Base-by-base conservation (phyloP, 2,888 invertebrate species). In the Falcaria lacertinaria region DNA sequence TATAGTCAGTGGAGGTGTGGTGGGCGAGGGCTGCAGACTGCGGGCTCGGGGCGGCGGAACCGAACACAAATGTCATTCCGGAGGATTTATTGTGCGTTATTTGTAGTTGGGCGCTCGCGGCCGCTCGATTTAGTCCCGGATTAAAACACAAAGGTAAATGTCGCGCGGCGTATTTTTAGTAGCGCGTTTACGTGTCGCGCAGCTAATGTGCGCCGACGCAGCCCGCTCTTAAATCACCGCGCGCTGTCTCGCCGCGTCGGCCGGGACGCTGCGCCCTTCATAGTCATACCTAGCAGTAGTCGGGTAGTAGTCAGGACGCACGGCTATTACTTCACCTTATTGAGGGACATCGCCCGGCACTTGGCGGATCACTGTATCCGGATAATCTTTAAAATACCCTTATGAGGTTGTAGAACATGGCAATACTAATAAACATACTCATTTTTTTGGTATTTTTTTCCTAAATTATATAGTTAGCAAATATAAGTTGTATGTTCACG, bases 61-160 rank as follows among this genome's bases (percentile, higher is more conserved):
- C 53, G 56, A 57, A 64, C 67, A 63, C 63, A 59, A 64, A 57
- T 56, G 60, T 57, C 75, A 76, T 77, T 78, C 77, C 69, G 52
- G 62, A 49, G 64, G 68, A 79, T 78, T 77, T 77, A 80, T 76
- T 55, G 69, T 52, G 54, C 64, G 65, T 63, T 65, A 70, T 69
- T 68, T 66, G 68, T 64, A 64, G 61, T 53, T 54, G 54, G 52
- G 43, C 52, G 63, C 44, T 44, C 35, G 19, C 47, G 40, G 44
- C 35, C 61, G 61, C 67, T 60, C 64, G 67, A 66, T 70, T 64
- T 69, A 74, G 58, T 60, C 57, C 62, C 64, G 57, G 61, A 64
- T 66, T 66, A 58, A 65, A 69, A 65, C 58, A 78, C 80, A 79
- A 80, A 78, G 78, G 76, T 79, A 79, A 79, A 77, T 78, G 79